Conservation (phyloP, 2,888 invertebrate genomes). For the Toxonevra muliebris region DNA sequence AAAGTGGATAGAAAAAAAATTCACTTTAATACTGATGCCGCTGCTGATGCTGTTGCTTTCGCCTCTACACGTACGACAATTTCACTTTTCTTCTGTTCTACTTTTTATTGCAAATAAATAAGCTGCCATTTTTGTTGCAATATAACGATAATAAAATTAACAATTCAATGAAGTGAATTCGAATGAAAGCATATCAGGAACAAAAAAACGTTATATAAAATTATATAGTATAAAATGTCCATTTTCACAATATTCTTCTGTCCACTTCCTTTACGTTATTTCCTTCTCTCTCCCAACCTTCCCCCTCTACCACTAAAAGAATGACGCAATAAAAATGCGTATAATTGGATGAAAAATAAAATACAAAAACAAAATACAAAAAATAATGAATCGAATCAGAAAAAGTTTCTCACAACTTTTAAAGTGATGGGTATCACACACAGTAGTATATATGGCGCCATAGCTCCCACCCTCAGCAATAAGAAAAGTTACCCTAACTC, state of each 20-base stretch:
- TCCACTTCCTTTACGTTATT: too few relatives aligned
- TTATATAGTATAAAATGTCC: too few relatives aligned
- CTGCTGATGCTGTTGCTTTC: background rate
- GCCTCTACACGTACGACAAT: background rate
- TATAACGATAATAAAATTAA: constrained; percentile 17
- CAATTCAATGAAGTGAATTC: constrained; percentile 18
- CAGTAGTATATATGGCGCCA: too few relatives aligned
- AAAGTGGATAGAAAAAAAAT: too few relatives aligned
- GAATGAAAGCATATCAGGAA: background rate
- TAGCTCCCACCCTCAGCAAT: too few relatives aligned
- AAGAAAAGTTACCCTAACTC: too few relatives aligned
- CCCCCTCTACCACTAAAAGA: background rate
- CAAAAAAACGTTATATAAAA: too few relatives aligned
- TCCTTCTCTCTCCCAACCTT: too few relatives aligned
- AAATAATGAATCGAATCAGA: too few relatives aligned
- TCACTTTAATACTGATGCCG: background rate
- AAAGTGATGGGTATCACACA: too few relatives aligned
- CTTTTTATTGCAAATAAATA: constrained; percentile 9
- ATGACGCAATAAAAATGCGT: constrained; percentile 20
- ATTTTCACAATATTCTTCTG: too few relatives aligned
- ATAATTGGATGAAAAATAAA: constrained; percentile 25
- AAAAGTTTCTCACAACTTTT: too few relatives aligned
- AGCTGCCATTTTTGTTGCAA: constrained; percentile 3
- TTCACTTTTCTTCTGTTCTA: background rate
- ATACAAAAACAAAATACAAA: background rate